These are phyloP conservation scores for Hemiprocne comata DNA, from an alignment of 2,113 vertebrate genomes.

Conservation along the genomic window DNA sequence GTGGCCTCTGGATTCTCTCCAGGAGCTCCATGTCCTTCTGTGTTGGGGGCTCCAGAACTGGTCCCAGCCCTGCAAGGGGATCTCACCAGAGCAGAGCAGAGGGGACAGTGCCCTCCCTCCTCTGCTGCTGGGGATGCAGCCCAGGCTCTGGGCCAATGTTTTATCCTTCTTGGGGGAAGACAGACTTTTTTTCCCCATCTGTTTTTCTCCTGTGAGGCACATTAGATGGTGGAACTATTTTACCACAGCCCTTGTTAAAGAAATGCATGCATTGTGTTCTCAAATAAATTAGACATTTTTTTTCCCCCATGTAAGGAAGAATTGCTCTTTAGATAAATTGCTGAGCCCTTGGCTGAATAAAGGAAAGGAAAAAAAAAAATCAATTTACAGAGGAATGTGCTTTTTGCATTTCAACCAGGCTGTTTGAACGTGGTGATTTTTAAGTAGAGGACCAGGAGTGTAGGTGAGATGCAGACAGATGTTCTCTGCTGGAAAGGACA, in stretches of 20 bases:
- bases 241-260: background rate
- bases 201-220: background rate
- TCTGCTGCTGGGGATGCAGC: no score
- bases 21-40: no score
- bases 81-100: no score
- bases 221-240: background rate
- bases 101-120: no score
- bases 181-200: background rate
- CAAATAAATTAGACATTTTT: background rate
- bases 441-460: background rate
- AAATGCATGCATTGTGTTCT: background rate
- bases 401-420: background rate
- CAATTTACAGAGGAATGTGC: constrained; percentile 56
- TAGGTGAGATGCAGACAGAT: background rate
- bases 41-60: no score
- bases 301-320: background rate
- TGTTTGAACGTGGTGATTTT: background rate
- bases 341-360: background rate
- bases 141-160: background rate
- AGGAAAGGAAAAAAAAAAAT: background rate
- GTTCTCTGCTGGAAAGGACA: constrained; percentile 38
- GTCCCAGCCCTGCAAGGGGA: no score
- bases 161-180: background rate
- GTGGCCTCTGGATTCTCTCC: no score
- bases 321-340: background rate